Evolutionary conservation across 1,140 invertebrate genomes (phyloP).

Genomic region (Temnothorax curvispinosus): DNA sequence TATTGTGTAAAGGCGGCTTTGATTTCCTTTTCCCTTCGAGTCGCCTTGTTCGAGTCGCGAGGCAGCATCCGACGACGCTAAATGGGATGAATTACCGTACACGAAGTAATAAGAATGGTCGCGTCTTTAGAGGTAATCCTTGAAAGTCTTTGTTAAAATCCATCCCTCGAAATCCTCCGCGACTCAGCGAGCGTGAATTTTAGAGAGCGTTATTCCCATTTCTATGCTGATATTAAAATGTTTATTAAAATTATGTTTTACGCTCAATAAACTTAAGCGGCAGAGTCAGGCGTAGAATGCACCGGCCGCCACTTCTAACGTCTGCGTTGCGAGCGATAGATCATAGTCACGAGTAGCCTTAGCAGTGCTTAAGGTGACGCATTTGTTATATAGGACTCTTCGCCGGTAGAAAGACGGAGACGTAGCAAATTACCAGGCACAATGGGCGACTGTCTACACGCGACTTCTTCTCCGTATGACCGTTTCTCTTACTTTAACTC

Average conservation of each 20-base stretch:
- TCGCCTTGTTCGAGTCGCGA: constrained; percentile 18
- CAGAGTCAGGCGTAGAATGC: neutral
- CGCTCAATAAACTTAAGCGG: neutral
- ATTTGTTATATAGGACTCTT: constrained; percentile 29
- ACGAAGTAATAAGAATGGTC: neutral
- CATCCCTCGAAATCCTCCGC: neutral
- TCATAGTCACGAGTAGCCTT: constrained; percentile 49
- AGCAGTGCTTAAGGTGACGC: constrained; percentile 37
- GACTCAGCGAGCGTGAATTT: neutral
- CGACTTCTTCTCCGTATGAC: constrained; percentile 62
- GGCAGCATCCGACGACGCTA: neutral
- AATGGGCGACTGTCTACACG: constrained; percentile 51
- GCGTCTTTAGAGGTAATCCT: neutral
- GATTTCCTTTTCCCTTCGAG: constrained; percentile 35
- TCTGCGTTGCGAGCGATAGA: neutral
- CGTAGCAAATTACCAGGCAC: constrained; percentile 62
- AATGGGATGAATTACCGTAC: constrained; percentile 28
- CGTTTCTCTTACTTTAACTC: constrained; percentile 74
- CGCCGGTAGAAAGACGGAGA: constrained; percentile 53
- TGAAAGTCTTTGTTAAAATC: neutral
- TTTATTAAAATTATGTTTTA: constrained; percentile 28
- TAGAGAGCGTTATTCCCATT: neutral
- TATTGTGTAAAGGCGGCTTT: constrained; percentile 35
- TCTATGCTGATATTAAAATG: neutral
- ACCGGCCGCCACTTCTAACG: neutral